Evolutionary conservation across 2,888 invertebrate genomes (phyloP).

Genomic region (Globia sparganii): DNA sequence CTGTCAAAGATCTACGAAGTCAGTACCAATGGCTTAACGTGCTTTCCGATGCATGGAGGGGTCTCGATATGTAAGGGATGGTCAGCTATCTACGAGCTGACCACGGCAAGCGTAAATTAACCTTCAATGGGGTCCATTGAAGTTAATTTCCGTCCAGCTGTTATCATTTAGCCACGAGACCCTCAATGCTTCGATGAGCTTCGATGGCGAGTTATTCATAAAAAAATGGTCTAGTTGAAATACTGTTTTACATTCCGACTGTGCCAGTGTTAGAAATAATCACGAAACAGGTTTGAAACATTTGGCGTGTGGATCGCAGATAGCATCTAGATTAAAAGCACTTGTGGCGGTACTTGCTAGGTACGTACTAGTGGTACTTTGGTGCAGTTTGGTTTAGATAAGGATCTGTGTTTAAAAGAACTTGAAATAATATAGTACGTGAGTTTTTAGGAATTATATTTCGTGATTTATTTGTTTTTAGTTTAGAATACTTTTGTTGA

Average conservation of each 20-base stretch:
- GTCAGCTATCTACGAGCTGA: neutral
- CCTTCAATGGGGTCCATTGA: too few relatives aligned
- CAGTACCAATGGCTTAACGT: neutral
- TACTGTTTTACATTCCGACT: slow-evolving; percentile 14
- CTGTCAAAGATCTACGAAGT: neutral
- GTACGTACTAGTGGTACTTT: slow-evolving; percentile 38
- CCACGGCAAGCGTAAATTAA: neutral
- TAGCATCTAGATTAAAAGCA: slow-evolving; percentile 66
- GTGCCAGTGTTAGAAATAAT: slow-evolving; percentile 37
- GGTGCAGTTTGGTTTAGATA: slow-evolving; percentile 53
- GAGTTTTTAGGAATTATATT: slow-evolving; percentile 18
- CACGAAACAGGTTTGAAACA: slow-evolving; percentile 59
- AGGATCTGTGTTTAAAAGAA: slow-evolving; percentile 51
- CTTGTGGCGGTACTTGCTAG: slow-evolving; percentile 45
- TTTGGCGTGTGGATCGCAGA: slow-evolving; percentile 59
- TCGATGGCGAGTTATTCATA: neutral
- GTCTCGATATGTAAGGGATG: neutral
- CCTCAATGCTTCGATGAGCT: neutral
- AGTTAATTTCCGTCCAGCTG: too few relatives aligned
- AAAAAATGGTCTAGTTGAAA: slow-evolving; percentile 1
- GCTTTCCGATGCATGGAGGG: neutral
- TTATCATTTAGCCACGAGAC: neutral
- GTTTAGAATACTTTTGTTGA: slow-evolving; percentile 10
- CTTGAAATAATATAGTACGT: slow-evolving; percentile 29
- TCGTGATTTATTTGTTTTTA: slow-evolving; percentile 25